Conservation (phyloP, 2,888 invertebrate genomes). For the Apamea epomidion region DNA sequence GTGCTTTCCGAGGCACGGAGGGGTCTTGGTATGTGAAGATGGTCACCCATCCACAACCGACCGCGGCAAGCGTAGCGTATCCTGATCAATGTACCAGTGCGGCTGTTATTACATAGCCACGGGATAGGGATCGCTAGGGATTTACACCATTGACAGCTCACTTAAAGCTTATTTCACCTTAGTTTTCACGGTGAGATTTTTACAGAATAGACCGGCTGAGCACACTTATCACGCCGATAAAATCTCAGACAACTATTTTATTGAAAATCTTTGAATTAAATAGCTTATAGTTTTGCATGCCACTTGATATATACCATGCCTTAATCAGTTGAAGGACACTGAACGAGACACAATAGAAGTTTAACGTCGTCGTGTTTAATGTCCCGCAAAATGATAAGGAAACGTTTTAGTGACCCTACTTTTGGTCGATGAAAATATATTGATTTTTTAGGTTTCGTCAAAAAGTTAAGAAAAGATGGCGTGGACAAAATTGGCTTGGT, state of each 20-base stretch:
- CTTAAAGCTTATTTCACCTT: neutral
- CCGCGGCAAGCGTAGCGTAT: too few species aligned
- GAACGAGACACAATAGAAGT: neutral
- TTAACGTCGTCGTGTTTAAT: neutral
- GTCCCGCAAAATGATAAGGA: neutral
- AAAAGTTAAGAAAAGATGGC: constrained; percentile 92
- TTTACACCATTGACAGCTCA: neutral
- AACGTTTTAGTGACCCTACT: neutral
- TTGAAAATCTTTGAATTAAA: neutral
- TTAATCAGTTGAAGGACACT: neutral
- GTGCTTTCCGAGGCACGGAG: too few species aligned
- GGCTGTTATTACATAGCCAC: too few species aligned
- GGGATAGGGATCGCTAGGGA: too few species aligned
- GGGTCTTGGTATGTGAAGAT: too few species aligned
- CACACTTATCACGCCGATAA: neutral
- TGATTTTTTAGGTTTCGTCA: constrained; percentile 90
- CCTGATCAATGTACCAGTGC: too few species aligned
- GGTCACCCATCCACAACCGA: too few species aligned
- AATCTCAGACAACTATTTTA: neutral
- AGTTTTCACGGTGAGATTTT: neutral
- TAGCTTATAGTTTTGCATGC: neutral
- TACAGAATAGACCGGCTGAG: neutral
- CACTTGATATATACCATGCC: neutral
- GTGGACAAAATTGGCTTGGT: constrained; percentile 84
- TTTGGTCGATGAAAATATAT: neutral